Base-by-base conservation (phyloP, 2,888 invertebrate genomes). In the Hirtodrosophila cameraria region DNA sequence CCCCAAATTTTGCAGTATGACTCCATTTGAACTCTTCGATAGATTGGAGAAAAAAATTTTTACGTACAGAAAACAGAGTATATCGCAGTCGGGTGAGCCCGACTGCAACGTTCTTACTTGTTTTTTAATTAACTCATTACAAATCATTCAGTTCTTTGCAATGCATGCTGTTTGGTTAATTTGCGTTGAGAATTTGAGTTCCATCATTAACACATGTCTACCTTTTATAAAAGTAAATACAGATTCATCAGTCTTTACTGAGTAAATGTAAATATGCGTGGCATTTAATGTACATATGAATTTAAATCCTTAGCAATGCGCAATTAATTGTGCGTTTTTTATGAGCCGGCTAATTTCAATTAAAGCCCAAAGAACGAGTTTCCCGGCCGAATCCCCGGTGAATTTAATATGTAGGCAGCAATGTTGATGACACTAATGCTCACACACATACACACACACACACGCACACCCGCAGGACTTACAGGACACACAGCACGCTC, bases 401-500 rank as follows among this genome's bases (percentile, higher is more conserved):
- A 38, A 39, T 60, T 54, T 42, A 16, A 52, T 54, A 54, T 60
- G 58, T 66, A 36, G 67, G 59, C 74, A 46, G 58, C 46, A 59
- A 38, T 68, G 72, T 63, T 55, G 64, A 65, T 76, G 68, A 59
- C 64, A 64, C 73, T 72, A 69, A 75, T 75, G 69, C 65, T 15
- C 18, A 35, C 36, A 50, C 55, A 33, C 38, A 45, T 36, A 36
- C 42, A 41, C 15, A 41, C 43, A 43, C 28, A 33, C 7, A 30
- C 45, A n/a, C 27, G 30, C 15, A 42, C 27, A 38, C 12, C 5
- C 3, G 5, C 45, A 18, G 31, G 9, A 36, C 36, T 12, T 12
- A 23, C 25, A 45, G 27, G 41, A 36, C 39, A 48, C 38, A 54
- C 54, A 30, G 31, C 35, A 42, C 12, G 11, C 28, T 31, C 35